Evolutionary conservation across 2,797 vertebrate genomes (phyloP).

Genomic region (Hirundo rustica): DNA sequence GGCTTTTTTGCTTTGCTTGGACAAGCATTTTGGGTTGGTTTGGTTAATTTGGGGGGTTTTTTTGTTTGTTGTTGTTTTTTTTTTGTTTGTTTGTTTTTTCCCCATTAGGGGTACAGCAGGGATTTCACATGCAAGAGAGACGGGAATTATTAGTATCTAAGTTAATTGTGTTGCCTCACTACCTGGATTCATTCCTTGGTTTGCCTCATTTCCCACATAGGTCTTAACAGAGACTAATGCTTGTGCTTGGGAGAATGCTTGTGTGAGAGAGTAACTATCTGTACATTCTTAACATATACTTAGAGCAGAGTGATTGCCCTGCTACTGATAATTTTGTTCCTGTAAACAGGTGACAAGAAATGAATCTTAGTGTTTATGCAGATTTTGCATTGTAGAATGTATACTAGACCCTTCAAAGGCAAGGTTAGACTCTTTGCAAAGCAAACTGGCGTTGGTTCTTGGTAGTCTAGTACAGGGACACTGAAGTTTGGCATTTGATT

Average conservation of each 20-base stretch:
- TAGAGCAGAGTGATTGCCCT: constrained; percentile 66
- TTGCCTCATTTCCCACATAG: constrained; percentile 67
- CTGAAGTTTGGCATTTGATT: constrained; percentile 54
- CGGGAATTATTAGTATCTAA: constrained; percentile 62
- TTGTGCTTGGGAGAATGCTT: constrained; percentile 59
- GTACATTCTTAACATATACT: constrained; percentile 46
- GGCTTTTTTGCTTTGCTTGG: constrained; percentile 51
- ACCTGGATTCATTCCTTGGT: constrained; percentile 64
- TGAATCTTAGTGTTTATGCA: constrained; percentile 60
- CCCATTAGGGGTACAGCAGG: constrained; percentile 50
- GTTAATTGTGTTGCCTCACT: constrained; percentile 67
- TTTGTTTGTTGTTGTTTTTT: background rate
- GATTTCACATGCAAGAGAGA: constrained; percentile 65
- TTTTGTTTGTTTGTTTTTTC: background rate
- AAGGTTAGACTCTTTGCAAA: constrained; percentile 65
- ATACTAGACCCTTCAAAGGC: constrained; percentile 65
- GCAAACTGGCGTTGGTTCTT: constrained; percentile 59
- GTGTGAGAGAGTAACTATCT: constrained; percentile 56
- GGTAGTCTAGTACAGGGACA: constrained; percentile 64
- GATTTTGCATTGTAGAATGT: constrained; percentile 66
- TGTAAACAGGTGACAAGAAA: constrained; percentile 57
- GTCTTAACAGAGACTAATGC: constrained; percentile 61
- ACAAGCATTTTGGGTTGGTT: constrained; percentile 42
- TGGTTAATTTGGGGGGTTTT: background rate
- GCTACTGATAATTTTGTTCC: constrained; percentile 62